phyloP scores from a whole-genome alignment of 2,113 vertebrate species.

The Chroicocephalus ridibundus region DNA sequence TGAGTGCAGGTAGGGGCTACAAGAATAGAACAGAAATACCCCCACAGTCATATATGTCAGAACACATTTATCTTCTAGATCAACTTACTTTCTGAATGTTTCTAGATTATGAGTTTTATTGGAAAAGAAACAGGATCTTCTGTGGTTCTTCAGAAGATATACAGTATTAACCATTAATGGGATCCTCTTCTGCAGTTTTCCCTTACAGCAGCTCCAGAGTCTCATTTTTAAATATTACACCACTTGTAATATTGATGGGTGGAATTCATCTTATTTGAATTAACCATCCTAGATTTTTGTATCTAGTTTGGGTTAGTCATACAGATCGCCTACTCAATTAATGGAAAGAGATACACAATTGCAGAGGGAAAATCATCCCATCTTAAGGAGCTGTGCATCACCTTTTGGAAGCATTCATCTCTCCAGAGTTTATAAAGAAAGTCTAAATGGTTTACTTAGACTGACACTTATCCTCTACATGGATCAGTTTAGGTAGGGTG shows the following conservation, averaged over 20 bases:
- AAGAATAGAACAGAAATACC: neutral
- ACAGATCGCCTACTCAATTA: neutral
- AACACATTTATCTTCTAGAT: neutral
- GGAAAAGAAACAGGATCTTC: neutral
- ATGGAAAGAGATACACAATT: neutral
- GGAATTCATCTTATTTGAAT: neutral
- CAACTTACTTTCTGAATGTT: neutral
- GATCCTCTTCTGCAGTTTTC: neutral
- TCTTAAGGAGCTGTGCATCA: neutral
- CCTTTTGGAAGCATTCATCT: neutral
- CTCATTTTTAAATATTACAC: neutral
- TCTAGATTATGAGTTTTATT: neutral
- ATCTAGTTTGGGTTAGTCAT: neutral
- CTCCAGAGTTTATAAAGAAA: neutral
- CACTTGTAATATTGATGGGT: neutral
- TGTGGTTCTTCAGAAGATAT: neutral
- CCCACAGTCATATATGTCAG: neutral
- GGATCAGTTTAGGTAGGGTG: neutral
- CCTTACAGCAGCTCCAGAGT: neutral
- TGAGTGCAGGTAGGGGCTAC: neutral
- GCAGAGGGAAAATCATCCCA: neutral
- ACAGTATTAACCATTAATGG: neutral
- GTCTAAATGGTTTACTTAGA: neutral
- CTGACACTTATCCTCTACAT: neutral
- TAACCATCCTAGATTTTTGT: neutral